Evolutionary conservation across 2,888 invertebrate species (phyloP).

Genomic region (Biston stratarius): DNA sequence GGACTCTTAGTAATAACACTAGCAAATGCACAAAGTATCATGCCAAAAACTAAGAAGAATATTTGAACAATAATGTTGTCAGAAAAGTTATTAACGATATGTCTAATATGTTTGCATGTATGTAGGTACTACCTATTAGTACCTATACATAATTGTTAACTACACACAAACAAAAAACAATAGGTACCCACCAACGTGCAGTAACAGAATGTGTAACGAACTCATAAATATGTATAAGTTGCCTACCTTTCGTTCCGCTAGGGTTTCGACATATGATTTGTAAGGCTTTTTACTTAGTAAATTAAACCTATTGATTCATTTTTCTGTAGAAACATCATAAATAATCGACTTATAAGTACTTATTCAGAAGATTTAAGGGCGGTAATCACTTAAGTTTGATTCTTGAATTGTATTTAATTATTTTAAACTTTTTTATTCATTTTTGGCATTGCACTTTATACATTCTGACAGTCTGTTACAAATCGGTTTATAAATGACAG

Average conservation of each 20-base stretch:
- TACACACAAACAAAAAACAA: constrained; percentile 12
- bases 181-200: constrained; percentile 6
- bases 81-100: neutral
- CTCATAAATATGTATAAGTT: constrained; percentile 32
- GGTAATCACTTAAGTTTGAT: too few relatives aligned
- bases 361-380: too few relatives aligned
- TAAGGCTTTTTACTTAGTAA: constrained; percentile 9
- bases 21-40: too few relatives aligned
- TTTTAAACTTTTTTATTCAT: too few relatives aligned
- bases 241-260: constrained; percentile 31
- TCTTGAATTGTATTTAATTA: too few relatives aligned
- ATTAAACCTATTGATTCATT: neutral
- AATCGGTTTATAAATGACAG: too few relatives aligned
- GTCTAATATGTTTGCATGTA: neutral
- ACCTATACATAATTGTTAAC: neutral
- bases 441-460: too few relatives aligned
- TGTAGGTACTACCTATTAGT: too few relatives aligned
- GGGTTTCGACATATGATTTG: constrained; percentile 29
- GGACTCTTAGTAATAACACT: too few relatives aligned
- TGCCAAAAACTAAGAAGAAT: too few relatives aligned
- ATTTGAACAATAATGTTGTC: neutral
- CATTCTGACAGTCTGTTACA: too few relatives aligned
- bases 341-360: neutral
- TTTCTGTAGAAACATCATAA: too few relatives aligned
- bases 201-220: constrained; percentile 16